Conservation (phyloP, 2,888 invertebrate species). For the Perdita meconis region DNA sequence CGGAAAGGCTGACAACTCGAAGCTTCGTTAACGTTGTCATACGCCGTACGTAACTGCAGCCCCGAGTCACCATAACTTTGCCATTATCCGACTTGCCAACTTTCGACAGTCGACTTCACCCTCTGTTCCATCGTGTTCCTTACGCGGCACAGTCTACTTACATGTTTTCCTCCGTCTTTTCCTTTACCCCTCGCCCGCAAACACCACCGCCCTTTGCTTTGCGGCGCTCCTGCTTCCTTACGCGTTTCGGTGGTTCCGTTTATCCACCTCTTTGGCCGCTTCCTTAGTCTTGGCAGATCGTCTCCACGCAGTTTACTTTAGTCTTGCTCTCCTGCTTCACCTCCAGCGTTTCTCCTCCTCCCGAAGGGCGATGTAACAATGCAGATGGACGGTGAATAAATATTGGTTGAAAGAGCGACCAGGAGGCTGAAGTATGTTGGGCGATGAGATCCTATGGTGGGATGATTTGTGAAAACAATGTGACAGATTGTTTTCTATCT, state of each 20-base stretch:
- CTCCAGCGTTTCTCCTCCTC: conserved; percentile 6
- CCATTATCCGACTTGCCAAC: conserved; percentile 82
- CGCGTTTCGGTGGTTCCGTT: not conserved
- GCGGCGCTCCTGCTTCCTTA: not conserved
- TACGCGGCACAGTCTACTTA: not conserved
- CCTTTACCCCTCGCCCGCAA: not conserved
- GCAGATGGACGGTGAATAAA: conserved; percentile 32
- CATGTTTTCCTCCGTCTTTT: too few relatives aligned
- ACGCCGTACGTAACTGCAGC: conserved; percentile 57
- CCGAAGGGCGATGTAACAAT: conserved; percentile 29
- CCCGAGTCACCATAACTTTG: conserved; percentile 78
- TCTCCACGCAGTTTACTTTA: conserved; percentile 41
- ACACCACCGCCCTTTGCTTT: conserved; percentile 8
- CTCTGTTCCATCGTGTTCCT: conserved; percentile 8
- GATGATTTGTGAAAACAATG: conserved; percentile 7
- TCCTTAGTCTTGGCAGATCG: conserved; percentile 8
- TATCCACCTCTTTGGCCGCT: not conserved
- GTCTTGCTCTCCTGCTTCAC: conserved; percentile 18
- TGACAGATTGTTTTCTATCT: conserved; percentile 13
- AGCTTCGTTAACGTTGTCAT: conserved; percentile 78
- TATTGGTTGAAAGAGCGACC: conserved; percentile 40
- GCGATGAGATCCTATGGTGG: conserved; percentile 13
- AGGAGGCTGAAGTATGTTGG: not conserved
- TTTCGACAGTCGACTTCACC: conserved; percentile 61
- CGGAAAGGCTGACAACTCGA: conserved; percentile 63